phyloP scores from a whole-genome alignment of 2,113 vertebrate genomes.

The Nothocercus nigrocapillus region DNA sequence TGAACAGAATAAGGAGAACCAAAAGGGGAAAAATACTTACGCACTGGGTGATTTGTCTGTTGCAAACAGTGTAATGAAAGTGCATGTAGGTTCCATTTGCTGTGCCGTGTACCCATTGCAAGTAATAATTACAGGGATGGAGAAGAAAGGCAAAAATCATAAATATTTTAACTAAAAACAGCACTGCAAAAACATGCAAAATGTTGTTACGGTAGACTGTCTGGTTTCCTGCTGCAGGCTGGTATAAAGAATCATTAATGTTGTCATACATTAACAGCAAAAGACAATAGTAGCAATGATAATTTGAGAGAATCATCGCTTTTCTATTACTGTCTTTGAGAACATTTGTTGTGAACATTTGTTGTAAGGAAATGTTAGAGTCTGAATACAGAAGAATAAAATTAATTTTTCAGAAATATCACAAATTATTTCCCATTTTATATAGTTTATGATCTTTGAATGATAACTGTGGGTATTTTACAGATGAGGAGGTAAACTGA shows the following conservation, averaged over 20 bases:
- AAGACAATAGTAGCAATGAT: neutral
- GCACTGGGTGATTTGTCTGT: neutral
- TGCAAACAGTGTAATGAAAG: neutral
- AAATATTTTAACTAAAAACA: constrained; percentile 41
- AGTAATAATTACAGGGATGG: neutral
- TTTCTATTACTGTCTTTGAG: neutral
- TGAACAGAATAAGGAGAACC: neutral
- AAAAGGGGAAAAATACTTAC: neutral
- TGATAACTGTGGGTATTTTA: neutral
- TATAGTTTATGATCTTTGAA: neutral
- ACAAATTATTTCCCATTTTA: neutral
- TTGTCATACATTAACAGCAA: neutral
- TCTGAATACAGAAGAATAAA: neutral
- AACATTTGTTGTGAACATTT: neutral
- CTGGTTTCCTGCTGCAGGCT: constrained; percentile 48
- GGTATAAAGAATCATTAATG: constrained; percentile 29
- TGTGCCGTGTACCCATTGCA: neutral
- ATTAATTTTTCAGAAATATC: constrained; percentile 9
- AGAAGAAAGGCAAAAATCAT: neutral
- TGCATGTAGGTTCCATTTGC: neutral
- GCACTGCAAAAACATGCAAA: neutral
- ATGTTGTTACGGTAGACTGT: neutral
- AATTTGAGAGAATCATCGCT: neutral
- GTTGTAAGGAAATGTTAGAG: neutral
- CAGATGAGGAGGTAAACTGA: neutral